Percentiles rank a stretch among this genome's conserved stretches.
Evolutionary conservation across 2,113 vertebrate species (phyloP).

Genomic region (Emydura subglobosa): DNA sequence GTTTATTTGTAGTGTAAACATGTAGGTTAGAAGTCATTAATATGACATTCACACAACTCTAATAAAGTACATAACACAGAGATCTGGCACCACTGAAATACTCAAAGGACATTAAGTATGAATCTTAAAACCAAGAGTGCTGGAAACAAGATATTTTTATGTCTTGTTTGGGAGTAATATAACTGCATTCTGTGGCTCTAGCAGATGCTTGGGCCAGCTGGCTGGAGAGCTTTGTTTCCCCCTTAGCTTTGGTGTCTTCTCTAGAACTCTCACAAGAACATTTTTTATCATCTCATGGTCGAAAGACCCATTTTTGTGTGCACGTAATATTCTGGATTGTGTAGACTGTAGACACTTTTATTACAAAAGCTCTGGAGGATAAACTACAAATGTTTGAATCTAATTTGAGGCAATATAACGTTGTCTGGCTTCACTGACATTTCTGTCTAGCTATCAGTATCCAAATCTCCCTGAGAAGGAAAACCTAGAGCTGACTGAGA

Average conservation of each 20-base stretch:
- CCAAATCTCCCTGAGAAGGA: not conserved
- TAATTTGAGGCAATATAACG: not conserved
- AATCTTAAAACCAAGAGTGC: conserved; percentile 90
- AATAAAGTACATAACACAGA: conserved; percentile 80
- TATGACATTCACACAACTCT: conserved; percentile 81
- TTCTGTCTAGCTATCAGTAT: not conserved
- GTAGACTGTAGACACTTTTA: conserved; percentile 1
- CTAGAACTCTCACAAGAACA: conserved; percentile 48
- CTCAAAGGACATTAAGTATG: conserved; percentile 85
- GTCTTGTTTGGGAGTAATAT: conserved; percentile 91
- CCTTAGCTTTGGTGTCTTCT: conserved; percentile 68
- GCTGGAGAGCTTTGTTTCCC: conserved; percentile 81
- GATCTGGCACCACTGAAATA: conserved; percentile 79
- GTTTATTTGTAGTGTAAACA: conserved; percentile 79
- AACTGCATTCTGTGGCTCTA: conserved; percentile 86
- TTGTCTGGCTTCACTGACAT: not conserved
- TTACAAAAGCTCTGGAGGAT: conserved; percentile 26
- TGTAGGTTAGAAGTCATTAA: conserved; percentile 82
- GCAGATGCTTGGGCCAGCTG: conserved; percentile 97
- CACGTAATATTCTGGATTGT: not conserved
- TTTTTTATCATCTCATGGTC: conserved; percentile 23
- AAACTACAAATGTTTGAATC: not conserved
- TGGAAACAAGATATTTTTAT: conserved; percentile 93
- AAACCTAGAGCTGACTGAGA: not conserved
- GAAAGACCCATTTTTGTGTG: not conserved